phyloP scores from a whole-genome alignment of 2,113 vertebrate species.

The Ariopsis seemanni region DNA sequence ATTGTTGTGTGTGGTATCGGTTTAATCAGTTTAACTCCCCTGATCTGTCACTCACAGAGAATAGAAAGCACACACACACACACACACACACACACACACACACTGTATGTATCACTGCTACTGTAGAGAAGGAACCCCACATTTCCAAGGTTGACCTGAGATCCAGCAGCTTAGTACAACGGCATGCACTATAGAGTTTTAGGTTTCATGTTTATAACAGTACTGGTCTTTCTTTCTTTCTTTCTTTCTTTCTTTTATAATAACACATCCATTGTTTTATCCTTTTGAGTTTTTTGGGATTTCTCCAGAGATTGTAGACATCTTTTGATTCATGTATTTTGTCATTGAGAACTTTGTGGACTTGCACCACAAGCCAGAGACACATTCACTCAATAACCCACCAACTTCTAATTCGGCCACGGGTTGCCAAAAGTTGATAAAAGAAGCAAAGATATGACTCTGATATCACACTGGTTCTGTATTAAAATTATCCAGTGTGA shows the following conservation, averaged over 20 bases:
- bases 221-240: slow-evolving; percentile 63
- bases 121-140: slow-evolving; percentile 58
- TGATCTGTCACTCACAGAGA: slow-evolving; percentile 69
- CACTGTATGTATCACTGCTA: slow-evolving; percentile 57
- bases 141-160: slow-evolving; percentile 58
- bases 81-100: slow-evolving; percentile 35
- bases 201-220: slow-evolving; percentile 69
- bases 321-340: slow-evolving; percentile 76
- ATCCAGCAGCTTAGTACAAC: slow-evolving; percentile 68
- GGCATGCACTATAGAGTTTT: slow-evolving; percentile 76
- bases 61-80: slow-evolving; percentile 49
- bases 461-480: background rate
- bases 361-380: slow-evolving; percentile 67
- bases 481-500: slow-evolving; percentile 52
- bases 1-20: slow-evolving; percentile 64
- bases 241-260: slow-evolving; percentile 57
- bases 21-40: slow-evolving; percentile 52
- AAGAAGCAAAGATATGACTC: background rate
- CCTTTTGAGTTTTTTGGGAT: slow-evolving; percentile 55
- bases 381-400: background rate
- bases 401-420: background rate
- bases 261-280: slow-evolving; percentile 27
- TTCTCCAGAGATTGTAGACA: slow-evolving; percentile 63
- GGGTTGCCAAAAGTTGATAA: background rate
- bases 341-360: slow-evolving; percentile 72